phyloP scores from a whole-genome alignment of 2,113 vertebrate species.

The Galemys pyrenaicus region DNA sequence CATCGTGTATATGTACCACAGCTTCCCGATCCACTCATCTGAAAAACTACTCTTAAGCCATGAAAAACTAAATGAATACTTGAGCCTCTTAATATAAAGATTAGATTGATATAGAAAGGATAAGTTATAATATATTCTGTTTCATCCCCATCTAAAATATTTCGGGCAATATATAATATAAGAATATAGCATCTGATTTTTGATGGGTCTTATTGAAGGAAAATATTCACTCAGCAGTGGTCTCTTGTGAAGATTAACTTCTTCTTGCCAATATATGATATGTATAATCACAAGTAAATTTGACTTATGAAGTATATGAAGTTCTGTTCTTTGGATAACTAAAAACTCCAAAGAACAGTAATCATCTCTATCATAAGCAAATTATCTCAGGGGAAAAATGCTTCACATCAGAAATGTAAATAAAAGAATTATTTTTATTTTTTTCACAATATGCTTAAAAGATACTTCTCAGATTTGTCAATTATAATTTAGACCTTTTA shows the following conservation, averaged over 20 bases:
- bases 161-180: neutral
- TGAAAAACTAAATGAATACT: neutral
- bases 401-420: neutral
- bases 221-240: neutral
- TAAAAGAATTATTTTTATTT: neutral
- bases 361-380: neutral
- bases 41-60: neutral
- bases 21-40: no score
- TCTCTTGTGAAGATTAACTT: neutral
- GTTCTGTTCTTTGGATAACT: neutral
- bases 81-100: conserved; percentile 10
- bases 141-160: neutral
- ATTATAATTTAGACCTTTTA: neutral
- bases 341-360: neutral
- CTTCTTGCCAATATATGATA: neutral
- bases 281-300: neutral
- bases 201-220: neutral
- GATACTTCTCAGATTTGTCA: neutral
- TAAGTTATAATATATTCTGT: neutral
- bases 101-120: neutral
- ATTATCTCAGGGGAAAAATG: neutral
- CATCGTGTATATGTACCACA: no score
- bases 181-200: neutral
- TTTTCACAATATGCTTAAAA: neutral
- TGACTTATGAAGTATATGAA: no score